Base-by-base conservation (phyloP, 1,140 invertebrate species). In the Magallana ariakensis region DNA sequence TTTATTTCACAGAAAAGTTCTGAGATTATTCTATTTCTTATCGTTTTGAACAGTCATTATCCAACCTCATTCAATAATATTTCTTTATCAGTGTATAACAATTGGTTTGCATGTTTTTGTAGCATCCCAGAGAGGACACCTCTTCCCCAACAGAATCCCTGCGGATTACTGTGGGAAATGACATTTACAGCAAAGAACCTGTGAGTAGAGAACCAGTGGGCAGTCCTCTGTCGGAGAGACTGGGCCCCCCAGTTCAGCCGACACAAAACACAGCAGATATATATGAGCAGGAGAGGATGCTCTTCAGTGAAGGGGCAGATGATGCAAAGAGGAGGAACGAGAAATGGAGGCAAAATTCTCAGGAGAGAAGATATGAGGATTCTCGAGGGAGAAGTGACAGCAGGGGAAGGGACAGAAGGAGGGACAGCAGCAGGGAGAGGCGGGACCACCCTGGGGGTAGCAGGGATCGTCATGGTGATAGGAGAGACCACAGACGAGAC, bases 151-250 rank as follows among this genome's bases (percentile, higher is more conserved):
- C 85, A 26, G 91, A 92, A 87, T 91, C 91, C 10, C 81, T 93
- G 80, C 87, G 92, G n/a, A 93, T 92, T n/a, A 93, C 92, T 16
- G 92, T 93, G 46, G 92, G 91, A 15, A 93, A 92, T 90, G 92
- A 93, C 19, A 91, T 89, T 33, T 93, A 83, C 70, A 86, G 88
- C 60, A 84, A 90, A 83, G 83, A 87, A 58, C 46, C 19, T 1
- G 75, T n/a, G n/a, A 54, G 82, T 8, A 86, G 83, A 83, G 83
- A 87, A 58, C 46, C 19, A 1, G 75, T n/a, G n/a, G 55, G 82
- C 10, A 86, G 83, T 81, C 85, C 87, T 80, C 81, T 88, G 6
- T 85, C 84, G 19, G 84, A 87, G 19, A 82, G 89, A 75, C 85
- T 90, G 53, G 90, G 90, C 19, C 88, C 88, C 8, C 87, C 87